Evolutionary conservation across 2,797 vertebrate species (phyloP).

Genomic region (Sebastes kiyomatsui): DNA sequence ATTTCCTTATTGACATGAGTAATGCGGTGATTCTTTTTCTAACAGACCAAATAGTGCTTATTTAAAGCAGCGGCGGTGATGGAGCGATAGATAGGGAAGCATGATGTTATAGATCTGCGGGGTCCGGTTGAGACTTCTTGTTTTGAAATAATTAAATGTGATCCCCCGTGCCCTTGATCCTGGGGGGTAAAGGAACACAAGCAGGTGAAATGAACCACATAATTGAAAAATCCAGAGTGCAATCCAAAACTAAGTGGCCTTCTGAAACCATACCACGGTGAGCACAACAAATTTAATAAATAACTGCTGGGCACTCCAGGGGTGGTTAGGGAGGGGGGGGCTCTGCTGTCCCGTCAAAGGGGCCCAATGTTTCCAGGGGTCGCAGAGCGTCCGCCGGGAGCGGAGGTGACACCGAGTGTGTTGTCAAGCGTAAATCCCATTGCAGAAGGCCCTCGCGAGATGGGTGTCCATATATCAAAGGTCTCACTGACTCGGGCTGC

Average conservation of each 20-base stretch:
- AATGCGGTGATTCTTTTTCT: constrained; percentile 63
- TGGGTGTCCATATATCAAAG: constrained; percentile 89
- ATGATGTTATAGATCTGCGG: constrained; percentile 61
- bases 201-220: constrained; percentile 87
- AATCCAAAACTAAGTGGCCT: constrained; percentile 87
- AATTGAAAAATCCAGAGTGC: constrained; percentile 88
- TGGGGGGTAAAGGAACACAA: constrained; percentile 83
- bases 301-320: constrained; percentile 81
- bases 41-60: constrained; percentile 46
- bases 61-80: constrained; percentile 45
- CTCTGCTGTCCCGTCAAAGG: constrained; percentile 77
- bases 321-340: constrained; percentile 29
- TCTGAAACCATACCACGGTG: constrained; percentile 84
- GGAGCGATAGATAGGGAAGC: constrained; percentile 54
- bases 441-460: constrained; percentile 84
- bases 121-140: constrained; percentile 68
- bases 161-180: constrained; percentile 81
- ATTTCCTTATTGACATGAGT: constrained; percentile 79
- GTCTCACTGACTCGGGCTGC: constrained; percentile 83
- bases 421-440: constrained; percentile 89
- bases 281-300: constrained; percentile 88
- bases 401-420: constrained; percentile 88
- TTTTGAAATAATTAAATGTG: constrained; percentile 85
- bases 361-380: constrained; percentile 82
- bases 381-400: constrained; percentile 71